phyloP scores from a whole-genome alignment of 2,113 vertebrate genomes.

The Nannobrachium achirus region DNA sequence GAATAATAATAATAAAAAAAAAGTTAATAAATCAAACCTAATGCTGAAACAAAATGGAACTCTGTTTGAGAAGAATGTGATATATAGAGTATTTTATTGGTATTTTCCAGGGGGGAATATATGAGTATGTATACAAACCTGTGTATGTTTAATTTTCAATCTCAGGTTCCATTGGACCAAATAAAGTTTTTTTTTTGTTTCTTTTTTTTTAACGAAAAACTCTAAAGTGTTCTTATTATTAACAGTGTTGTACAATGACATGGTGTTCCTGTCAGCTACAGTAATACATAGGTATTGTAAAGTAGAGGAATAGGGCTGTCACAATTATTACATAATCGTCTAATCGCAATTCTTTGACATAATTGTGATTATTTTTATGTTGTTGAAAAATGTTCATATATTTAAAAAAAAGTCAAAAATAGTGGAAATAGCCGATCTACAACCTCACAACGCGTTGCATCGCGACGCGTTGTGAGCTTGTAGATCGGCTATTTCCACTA shows the following conservation, averaged over 20 bases:
- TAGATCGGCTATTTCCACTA: no score
- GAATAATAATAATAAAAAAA: constrained; percentile 20
- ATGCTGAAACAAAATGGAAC: constrained; percentile 60
- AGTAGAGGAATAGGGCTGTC: no score
- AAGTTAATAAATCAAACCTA: constrained; percentile 44
- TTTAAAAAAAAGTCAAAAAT: no score
- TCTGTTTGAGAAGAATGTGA: constrained; percentile 74
- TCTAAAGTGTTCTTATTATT: constrained; percentile 15
- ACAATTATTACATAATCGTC: no score
- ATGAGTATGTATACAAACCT: constrained; percentile 77
- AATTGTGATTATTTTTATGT: no score
- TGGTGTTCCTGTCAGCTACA: no score
- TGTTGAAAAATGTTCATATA: no score
- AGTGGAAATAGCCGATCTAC: no score
- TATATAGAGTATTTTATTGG: constrained; percentile 92
- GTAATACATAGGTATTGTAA: no score
- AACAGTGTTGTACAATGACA: neutral
- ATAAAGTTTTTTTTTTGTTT: constrained; percentile 96
- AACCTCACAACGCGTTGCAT: no score
- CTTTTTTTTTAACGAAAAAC: constrained; percentile 77
- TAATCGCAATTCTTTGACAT: no score
- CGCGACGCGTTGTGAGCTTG: no score
- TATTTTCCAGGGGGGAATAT: constrained; percentile 74
- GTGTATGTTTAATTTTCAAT: constrained; percentile 91
- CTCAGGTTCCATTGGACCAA: constrained; percentile 99